Percentiles rank a stretch among this genome's conserved stretches.
Evolutionary conservation across 92 coral and sea anemone genomes (phyloP).

Genomic region (Heteractis magnifica): DNA sequence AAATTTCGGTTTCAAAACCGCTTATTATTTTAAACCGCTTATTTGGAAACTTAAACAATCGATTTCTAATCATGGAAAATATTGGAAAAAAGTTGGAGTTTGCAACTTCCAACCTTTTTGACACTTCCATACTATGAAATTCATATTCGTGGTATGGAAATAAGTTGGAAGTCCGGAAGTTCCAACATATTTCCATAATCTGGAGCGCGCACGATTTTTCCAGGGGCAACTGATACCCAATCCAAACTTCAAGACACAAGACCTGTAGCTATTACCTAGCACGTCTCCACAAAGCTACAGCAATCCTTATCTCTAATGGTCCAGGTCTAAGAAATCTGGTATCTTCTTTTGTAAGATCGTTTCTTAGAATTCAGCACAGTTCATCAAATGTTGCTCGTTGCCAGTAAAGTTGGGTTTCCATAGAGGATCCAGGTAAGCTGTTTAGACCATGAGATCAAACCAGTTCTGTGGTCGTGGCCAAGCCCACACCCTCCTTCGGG

Average conservation of each 20-base stretch:
- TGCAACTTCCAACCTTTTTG: too few relatives aligned
- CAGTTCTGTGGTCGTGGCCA: constrained; percentile 60
- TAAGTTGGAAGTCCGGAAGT: too few relatives aligned
- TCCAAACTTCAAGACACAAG: constrained; percentile 49
- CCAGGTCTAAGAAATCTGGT: constrained; percentile 40
- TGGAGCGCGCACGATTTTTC: too few relatives aligned
- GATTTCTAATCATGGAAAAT: too few relatives aligned
- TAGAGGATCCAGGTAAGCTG: constrained; percentile 31
- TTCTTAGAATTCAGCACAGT: constrained; percentile 36
- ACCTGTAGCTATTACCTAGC: constrained; percentile 21
- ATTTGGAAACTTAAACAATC: too few relatives aligned
- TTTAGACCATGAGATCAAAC: constrained; percentile 35
- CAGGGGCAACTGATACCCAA: constrained; percentile 9
- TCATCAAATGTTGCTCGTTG: constrained; percentile 42
- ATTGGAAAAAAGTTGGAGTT: too few relatives aligned
- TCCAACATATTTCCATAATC: too few relatives aligned
- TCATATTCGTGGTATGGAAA: too few relatives aligned
- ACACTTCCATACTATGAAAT: too few relatives aligned
- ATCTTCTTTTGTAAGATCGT: constrained; percentile 39
- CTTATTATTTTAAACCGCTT: too few relatives aligned
- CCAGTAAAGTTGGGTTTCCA: constrained; percentile 47
- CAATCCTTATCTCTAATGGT: constrained; percentile 39
- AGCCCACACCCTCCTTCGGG: constrained; percentile 46
- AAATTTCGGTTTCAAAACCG: too few relatives aligned
- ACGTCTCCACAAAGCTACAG: constrained; percentile 40